phyloP scores from a whole-genome alignment of 2,113 vertebrate genomes.

The Elachura formosa region DNA sequence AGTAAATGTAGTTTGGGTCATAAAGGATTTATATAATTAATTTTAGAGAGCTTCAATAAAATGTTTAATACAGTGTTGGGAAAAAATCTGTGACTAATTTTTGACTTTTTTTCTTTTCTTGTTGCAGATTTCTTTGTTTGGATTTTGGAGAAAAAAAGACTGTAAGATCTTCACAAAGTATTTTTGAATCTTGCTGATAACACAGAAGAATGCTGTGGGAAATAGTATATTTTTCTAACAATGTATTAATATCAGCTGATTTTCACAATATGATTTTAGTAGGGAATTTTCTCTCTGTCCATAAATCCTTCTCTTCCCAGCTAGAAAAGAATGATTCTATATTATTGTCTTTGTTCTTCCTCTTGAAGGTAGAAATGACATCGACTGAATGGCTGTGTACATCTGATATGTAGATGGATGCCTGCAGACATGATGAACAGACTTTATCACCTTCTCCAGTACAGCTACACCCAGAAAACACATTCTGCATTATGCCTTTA shows the following conservation, averaged over 20 bases:
- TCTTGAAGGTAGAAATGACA: background rate
- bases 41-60: background rate
- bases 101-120: background rate
- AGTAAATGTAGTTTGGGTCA: background rate
- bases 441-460: background rate
- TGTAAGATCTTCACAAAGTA: background rate
- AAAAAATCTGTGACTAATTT: background rate
- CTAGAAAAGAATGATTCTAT: background rate
- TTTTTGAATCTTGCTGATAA: background rate
- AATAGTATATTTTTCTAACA: background rate
- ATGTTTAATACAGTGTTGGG: background rate
- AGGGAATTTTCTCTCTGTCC: background rate
- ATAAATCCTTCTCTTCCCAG: background rate
- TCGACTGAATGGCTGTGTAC: background rate
- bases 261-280: background rate
- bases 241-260: background rate
- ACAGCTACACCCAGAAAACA: background rate
- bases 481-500: background rate
- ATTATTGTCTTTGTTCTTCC: background rate
- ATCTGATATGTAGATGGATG: fast-evolving
- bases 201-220: background rate
- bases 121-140: background rate
- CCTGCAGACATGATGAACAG: background rate
- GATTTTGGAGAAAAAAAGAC: fast-evolving
- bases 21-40: background rate